Percentiles rank a stretch among this genome's conserved stretches.
Conservation (phyloP, 1,140 invertebrate genomes). For the Procambarus clarkii region DNA sequence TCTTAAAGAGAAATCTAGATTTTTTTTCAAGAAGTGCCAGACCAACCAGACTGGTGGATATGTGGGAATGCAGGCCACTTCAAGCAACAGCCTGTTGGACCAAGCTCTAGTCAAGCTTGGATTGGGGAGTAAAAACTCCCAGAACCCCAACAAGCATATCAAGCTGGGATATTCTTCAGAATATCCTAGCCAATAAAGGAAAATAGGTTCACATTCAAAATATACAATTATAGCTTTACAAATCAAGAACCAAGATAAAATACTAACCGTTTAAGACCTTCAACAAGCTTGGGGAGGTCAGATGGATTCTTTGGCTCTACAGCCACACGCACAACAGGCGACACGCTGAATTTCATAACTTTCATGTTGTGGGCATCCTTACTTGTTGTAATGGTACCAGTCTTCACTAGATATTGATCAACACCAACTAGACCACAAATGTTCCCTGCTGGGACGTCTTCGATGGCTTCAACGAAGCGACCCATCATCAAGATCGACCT, state of each 20-base stretch:
- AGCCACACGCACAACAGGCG: slow-evolving; percentile 98
- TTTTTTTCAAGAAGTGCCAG: too few relatives aligned
- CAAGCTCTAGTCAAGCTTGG: too few relatives aligned
- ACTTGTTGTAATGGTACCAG: slow-evolving; percentile 98
- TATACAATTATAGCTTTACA: background rate
- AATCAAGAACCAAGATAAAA: background rate
- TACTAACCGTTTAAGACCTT: slow-evolving; percentile 81
- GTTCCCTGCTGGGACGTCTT: slow-evolving; percentile 99
- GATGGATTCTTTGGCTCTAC: slow-evolving; percentile 99
- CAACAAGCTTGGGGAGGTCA: slow-evolving; percentile 98
- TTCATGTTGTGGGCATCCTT: slow-evolving; percentile 99
- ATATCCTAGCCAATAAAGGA: too few relatives aligned
- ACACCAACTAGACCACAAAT: slow-evolving; percentile 99
- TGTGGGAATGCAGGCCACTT: too few relatives aligned
- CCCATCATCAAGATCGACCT: slow-evolving; percentile 99
- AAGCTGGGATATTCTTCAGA: too few relatives aligned
- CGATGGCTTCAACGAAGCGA: slow-evolving; percentile 98
- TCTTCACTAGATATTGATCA: slow-evolving; percentile 99
- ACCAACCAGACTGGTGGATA: too few relatives aligned
- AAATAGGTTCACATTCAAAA: too few relatives aligned
- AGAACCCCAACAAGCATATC: too few relatives aligned
- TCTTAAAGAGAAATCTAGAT: too few relatives aligned
- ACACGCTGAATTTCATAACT: slow-evolving; percentile 99
- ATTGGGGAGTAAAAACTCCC: too few relatives aligned
- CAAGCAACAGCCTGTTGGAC: too few relatives aligned